Evolutionary conservation across 2,113 vertebrate genomes (phyloP).

Genomic region (human (Homo sapiens)): DNA sequence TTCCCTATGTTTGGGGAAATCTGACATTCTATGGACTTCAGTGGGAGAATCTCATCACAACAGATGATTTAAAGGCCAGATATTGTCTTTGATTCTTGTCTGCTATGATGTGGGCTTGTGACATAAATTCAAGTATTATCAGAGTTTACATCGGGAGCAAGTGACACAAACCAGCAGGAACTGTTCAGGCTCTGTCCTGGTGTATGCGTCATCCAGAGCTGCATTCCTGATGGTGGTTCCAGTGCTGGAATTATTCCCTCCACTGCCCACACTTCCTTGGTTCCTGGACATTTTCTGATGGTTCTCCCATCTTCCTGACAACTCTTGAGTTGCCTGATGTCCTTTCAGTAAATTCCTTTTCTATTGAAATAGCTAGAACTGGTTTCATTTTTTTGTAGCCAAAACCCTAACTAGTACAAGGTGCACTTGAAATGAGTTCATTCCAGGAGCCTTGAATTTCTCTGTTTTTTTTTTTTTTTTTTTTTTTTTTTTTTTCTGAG

Average conservation of each 20-base stretch:
- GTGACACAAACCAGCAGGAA: not conserved
- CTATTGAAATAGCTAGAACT: not conserved
- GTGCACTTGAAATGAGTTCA: not conserved
- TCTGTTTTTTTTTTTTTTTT: not conserved
- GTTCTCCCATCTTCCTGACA: not conserved
- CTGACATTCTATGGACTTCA: not conserved
- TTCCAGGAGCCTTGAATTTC: not conserved
- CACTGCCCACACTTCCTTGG: not conserved
- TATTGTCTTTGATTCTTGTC: not conserved
- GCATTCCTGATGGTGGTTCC: not conserved
- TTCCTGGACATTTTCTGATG: not conserved
- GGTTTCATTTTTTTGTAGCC: not conserved
- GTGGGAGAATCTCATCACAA: not conserved
- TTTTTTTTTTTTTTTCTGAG: too few relatives aligned
- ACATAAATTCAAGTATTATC: not conserved
- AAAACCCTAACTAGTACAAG: not conserved
- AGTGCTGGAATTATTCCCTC: not conserved
- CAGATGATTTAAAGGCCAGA: slow-evolving; percentile 20
- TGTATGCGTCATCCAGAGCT: not conserved
- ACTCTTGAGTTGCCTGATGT: not conserved
- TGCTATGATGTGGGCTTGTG: not conserved
- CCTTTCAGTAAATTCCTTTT: not conserved
- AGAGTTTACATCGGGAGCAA: not conserved
- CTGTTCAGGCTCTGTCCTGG: not conserved
- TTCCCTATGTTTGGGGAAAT: not conserved